These are phyloP conservation scores for Fistularia tabacaria DNA, from an alignment of 2,797 vertebrate genomes.

Conservation along the genomic window DNA sequence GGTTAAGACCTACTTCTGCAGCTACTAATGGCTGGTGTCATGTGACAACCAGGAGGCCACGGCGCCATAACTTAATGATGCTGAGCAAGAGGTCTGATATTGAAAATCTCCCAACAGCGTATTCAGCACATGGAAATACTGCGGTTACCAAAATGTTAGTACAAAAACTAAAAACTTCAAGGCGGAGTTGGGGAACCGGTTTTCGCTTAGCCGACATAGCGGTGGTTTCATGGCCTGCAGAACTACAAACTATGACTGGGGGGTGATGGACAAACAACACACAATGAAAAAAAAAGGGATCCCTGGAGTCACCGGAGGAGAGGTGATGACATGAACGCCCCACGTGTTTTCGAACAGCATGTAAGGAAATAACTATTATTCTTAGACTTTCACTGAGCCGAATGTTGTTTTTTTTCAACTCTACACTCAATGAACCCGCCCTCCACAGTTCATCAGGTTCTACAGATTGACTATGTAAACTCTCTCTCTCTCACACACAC, in stretches of 20 bases:
- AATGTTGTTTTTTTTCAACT: not conserved
- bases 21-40: conserved; percentile 8
- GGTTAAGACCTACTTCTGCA: conserved; percentile 11
- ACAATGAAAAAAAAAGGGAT: conserved; percentile 1
- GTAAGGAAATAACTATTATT: conserved; percentile 7
- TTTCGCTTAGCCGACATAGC: conserved; percentile 13
- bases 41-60: conserved; percentile 22
- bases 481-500: not conserved
- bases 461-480: conserved; percentile 3
- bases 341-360: not conserved
- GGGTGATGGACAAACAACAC: conserved; percentile 5
- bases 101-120: no score
- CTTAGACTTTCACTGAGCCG: not conserved
- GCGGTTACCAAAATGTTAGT: not conserved
- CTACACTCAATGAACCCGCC: conserved; percentile 26
- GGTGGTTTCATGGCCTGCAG: conserved; percentile 32
- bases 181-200: conserved; percentile 26
- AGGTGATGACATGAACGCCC: conserved; percentile 9
- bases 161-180: not conserved
- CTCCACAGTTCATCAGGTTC: conserved; percentile 27
- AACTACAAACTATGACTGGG: conserved; percentile 1
- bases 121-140: not conserved
- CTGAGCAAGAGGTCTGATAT: not conserved
- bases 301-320: not conserved
- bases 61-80: conserved; percentile 14